Conservation (phyloP, 2,888 invertebrate species). For the Coelogynopora nodosa region DNA sequence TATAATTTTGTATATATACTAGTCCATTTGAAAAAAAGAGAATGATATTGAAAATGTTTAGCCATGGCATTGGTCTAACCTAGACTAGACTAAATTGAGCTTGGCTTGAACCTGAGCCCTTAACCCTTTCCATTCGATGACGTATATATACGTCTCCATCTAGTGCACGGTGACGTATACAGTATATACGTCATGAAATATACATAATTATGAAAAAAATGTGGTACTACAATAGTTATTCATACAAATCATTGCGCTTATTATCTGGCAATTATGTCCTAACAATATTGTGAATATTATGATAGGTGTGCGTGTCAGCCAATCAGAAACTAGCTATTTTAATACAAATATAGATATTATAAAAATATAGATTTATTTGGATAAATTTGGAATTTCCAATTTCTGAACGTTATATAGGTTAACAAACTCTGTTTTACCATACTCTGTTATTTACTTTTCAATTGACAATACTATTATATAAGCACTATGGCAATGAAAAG, state of each 20-base stretch:
- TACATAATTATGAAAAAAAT: slow-evolving; percentile 23
- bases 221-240: slow-evolving; percentile 13
- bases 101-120: too few species aligned
- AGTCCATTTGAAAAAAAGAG: too few species aligned
- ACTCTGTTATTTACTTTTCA: slow-evolving; percentile 31
- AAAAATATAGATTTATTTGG: slow-evolving; percentile 27
- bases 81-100: too few species aligned
- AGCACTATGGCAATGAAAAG: slow-evolving; percentile 31
- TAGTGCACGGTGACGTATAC: not conserved
- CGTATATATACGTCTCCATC: not conserved
- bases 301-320: not conserved
- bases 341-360: slow-evolving; percentile 27
- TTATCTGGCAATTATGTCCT: slow-evolving; percentile 1
- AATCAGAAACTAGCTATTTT: not conserved
- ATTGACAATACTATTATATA: slow-evolving; percentile 27
- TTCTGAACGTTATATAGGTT: slow-evolving; percentile 29
- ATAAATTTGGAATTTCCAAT: slow-evolving; percentile 23
- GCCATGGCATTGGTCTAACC: too few species aligned
- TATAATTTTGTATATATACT: too few species aligned
- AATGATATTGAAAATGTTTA: too few species aligned
- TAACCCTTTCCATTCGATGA: not conserved
- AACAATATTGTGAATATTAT: not conserved
- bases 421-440: slow-evolving; percentile 19
- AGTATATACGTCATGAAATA: not conserved
- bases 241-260: slow-evolving; percentile 28